Percentiles rank a stretch among this genome's conserved stretches.
Conservation (phyloP, 2,797 vertebrate species). For the Siniperca obscura region DNA sequence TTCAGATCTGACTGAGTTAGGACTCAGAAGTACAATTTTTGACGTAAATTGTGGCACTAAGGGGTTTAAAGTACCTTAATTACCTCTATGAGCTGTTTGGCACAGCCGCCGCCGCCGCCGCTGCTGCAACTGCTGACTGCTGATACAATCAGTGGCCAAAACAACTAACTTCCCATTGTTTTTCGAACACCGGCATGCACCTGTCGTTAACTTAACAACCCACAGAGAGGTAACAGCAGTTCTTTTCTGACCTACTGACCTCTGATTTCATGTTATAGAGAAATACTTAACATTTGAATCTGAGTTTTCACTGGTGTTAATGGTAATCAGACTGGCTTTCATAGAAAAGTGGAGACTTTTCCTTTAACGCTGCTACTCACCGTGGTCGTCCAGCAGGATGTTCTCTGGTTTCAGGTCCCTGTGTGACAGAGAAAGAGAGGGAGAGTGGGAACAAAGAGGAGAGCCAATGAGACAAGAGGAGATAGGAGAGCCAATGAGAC, state of each 20-base stretch:
- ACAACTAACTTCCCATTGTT: no score
- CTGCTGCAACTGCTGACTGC: no score
- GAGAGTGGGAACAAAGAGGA: neutral
- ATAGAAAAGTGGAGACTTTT: neutral
- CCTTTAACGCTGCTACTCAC: slow-evolving; percentile 81
- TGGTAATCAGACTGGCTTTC: neutral
- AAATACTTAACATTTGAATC: neutral
- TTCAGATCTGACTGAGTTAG: neutral
- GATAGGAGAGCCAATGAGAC: neutral
- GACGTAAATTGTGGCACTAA: neutral
- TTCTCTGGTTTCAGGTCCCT: slow-evolving; percentile 99
- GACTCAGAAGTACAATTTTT: neutral
- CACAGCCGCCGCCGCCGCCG: no score
- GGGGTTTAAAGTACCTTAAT: neutral
- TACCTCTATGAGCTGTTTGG: no score
- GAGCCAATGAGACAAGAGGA: neutral
- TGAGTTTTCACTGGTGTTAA: neutral
- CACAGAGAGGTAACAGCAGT: neutral
- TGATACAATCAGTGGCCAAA: no score
- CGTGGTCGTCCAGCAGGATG: slow-evolving; percentile 95
- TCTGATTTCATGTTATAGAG: neutral
- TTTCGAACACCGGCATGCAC: no score
- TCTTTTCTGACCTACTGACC: no score
- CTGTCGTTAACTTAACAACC: neutral
- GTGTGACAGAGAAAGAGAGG: neutral